These are phyloP conservation scores for Megaptera novaeangliae DNA, from an alignment of 2,113 vertebrate species.

Conservation along the genomic window DNA sequence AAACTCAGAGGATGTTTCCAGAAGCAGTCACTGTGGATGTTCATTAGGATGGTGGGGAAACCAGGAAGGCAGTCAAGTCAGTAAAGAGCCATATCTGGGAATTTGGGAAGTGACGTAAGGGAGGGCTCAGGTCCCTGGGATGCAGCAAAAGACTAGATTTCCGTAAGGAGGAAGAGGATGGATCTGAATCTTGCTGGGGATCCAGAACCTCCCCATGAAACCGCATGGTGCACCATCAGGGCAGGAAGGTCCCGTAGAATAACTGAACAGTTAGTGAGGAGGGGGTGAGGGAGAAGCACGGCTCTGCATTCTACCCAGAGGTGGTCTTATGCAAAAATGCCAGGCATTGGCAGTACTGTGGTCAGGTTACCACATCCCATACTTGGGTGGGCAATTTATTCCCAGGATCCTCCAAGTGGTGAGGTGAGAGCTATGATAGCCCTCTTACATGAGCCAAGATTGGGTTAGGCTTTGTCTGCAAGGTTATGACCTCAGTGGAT, in stretches of 20 bases:
- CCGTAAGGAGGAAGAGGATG: background rate
- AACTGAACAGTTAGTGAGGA: background rate
- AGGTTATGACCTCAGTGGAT: background rate
- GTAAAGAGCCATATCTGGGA: background rate
- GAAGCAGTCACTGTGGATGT: too few relatives aligned
- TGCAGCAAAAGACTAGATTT: background rate
- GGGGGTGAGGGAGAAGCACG: background rate
- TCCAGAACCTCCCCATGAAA: background rate
- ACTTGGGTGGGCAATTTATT: background rate
- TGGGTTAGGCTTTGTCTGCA: background rate
- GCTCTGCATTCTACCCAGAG: background rate
- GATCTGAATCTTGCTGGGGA: background rate
- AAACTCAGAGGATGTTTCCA: background rate
- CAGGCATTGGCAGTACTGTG: background rate
- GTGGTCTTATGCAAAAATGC: background rate
- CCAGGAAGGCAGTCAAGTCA: background rate
- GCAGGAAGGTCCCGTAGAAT: too few relatives aligned
- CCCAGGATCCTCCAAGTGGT: background rate
- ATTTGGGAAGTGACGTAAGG: background rate
- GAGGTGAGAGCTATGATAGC: background rate
- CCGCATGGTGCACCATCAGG: background rate
- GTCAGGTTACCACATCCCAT: background rate
- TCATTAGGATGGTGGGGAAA: background rate
- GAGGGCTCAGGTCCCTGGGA: background rate
- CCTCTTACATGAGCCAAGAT: background rate